phyloP scores from a whole-genome alignment of 1,140 invertebrate genomes.

The Zaprionus nigranus region DNA sequence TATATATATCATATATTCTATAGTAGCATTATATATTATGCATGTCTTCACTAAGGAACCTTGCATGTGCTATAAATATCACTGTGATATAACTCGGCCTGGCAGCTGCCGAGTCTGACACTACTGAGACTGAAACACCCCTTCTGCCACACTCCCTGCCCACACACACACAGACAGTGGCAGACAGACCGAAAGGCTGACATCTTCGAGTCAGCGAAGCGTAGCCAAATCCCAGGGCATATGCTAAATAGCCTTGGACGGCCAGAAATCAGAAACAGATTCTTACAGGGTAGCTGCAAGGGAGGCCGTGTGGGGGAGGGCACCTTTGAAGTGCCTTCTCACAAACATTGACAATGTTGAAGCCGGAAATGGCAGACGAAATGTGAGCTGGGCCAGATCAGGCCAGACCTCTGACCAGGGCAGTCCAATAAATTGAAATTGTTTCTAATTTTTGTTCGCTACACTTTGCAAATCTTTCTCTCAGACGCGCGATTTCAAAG shows the following conservation, averaged over 20 bases:
- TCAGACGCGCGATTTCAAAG: conserved; percentile 69
- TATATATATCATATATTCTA: too few relatives aligned
- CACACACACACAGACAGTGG: conserved; percentile 7
- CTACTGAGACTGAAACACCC: too few relatives aligned
- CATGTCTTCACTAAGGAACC: too few relatives aligned
- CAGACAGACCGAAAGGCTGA: conserved; percentile 18
- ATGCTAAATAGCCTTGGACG: conserved; percentile 53
- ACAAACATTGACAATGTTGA: conserved; percentile 55
- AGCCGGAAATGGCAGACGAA: conserved; percentile 47
- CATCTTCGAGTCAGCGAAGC: conserved; percentile 37
- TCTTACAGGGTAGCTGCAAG: conserved; percentile 8
- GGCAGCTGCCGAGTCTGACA: neutral
- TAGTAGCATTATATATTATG: too few relatives aligned
- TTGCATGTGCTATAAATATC: neutral
- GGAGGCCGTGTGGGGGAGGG: neutral
- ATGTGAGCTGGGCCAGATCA: neutral
- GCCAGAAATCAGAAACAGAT: conserved; percentile 48
- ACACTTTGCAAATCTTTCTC: conserved; percentile 22
- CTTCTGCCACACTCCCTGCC: conserved; percentile 1
- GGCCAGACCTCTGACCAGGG: conserved; percentile 24
- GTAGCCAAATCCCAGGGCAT: conserved; percentile 46
- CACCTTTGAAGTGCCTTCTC: conserved; percentile 51
- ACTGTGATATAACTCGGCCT: neutral
- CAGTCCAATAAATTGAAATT: conserved; percentile 49
- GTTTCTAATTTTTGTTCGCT: conserved; percentile 38